Conservation (phyloP, 2,888 invertebrate species). For the Drosophila antonietae region DNA sequence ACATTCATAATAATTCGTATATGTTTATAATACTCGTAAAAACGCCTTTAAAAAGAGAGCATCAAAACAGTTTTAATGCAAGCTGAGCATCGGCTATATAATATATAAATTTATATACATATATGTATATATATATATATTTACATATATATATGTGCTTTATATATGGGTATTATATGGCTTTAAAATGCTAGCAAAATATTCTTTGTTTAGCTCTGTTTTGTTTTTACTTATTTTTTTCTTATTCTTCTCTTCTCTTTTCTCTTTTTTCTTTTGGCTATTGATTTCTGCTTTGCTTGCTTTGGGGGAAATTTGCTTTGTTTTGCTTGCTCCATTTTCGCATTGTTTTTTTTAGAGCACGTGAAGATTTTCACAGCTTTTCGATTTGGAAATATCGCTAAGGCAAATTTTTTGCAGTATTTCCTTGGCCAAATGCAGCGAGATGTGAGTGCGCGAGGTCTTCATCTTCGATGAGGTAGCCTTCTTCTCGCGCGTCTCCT, state of each 20-base stretch:
- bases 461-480: slow-evolving; percentile 89
- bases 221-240: not conserved
- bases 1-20: slow-evolving; percentile 56
- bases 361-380: slow-evolving; percentile 94
- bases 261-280: slow-evolving; percentile 13
- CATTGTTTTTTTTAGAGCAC: slow-evolving; percentile 86
- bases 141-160: not conserved
- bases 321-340: slow-evolving; percentile 13
- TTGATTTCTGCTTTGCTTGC: slow-evolving; percentile 12
- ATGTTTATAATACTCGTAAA: slow-evolving; percentile 62
- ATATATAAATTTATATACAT: slow-evolving; percentile 28
- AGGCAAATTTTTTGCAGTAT: slow-evolving; percentile 93
- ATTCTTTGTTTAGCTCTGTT: slow-evolving; percentile 44
- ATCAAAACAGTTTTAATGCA: slow-evolving; percentile 62
- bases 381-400: slow-evolving; percentile 93
- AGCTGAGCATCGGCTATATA: slow-evolving; percentile 59
- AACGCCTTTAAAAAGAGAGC: slow-evolving; percentile 62
- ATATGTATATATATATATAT: slow-evolving; percentile 16
- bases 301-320: slow-evolving; percentile 9
- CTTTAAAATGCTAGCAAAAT: slow-evolving; percentile 64
- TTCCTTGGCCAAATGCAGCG: slow-evolving; percentile 92
- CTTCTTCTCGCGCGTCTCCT: slow-evolving; percentile 91
- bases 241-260: not conserved
- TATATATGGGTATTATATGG: slow-evolving; percentile 27
- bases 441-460: slow-evolving; percentile 92